A percentile compares a stretch with the other conserved stretches of the same genome.
phyloP scores from a whole-genome alignment of 2,797 vertebrate genomes.

The Enoplosus armatus region DNA sequence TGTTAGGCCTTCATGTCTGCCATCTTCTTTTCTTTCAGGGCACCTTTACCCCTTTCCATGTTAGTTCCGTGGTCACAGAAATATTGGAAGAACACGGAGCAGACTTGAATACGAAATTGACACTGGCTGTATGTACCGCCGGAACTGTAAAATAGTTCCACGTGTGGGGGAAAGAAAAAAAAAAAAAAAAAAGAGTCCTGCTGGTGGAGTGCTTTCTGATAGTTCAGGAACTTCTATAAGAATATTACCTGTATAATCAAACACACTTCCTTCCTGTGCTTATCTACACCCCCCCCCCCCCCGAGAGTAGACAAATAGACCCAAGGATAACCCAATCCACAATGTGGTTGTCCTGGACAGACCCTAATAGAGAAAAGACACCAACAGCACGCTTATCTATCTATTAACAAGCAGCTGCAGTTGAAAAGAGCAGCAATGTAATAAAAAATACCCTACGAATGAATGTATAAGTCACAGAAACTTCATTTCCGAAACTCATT shows the following conservation, averaged over 20 bases:
- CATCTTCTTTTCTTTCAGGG: background rate
- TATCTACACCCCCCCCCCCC: too few species aligned
- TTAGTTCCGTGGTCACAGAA: background rate
- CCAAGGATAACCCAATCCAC: background rate
- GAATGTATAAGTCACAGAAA: background rate
- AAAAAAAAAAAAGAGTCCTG: too few species aligned
- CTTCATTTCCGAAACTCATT: too few species aligned
- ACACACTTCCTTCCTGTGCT: too few species aligned
- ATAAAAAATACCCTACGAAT: background rate
- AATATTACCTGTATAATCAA: too few species aligned
- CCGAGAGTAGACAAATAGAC: too few species aligned
- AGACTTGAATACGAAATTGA: background rate
- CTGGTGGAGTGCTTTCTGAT: too few species aligned
- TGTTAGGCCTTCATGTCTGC: constrained; percentile 3
- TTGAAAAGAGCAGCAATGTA: background rate
- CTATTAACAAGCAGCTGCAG: background rate
- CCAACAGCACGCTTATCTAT: background rate
- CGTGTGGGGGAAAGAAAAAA: too few species aligned
- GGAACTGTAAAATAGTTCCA: background rate
- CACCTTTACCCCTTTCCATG: background rate
- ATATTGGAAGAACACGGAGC: background rate
- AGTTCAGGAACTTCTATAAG: too few species aligned
- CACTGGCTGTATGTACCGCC: background rate
- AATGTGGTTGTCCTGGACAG: background rate
- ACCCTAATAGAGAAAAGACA: background rate